Base-by-base conservation (phyloP, 2,113 vertebrate species). In the Eudyptes chrysolophus region DNA sequence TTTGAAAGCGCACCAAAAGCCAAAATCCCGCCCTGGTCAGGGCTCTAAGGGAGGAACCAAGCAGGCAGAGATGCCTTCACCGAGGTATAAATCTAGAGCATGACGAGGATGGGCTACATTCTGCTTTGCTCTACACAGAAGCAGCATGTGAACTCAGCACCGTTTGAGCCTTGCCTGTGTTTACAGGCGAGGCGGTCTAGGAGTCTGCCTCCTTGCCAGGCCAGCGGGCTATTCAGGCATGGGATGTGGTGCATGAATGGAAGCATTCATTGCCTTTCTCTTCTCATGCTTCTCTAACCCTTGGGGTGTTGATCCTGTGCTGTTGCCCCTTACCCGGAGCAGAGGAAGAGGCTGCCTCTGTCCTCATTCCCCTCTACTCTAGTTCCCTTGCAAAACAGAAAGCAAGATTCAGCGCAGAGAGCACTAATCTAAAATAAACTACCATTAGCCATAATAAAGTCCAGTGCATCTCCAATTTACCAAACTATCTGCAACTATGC, bases 381-480 rank as follows among this genome's bases (percentile, higher is more conserved):
- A 78, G 57, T 64, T 80, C 14, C 69, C 30, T 69, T 30, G 51
- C 7, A 66, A 46, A 81, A 51, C 36, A 82, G 24, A 92, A n/a
- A 68, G 40, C 46, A 34, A 72, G 44, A 79, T 68, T 57, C 70
- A 44, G 46, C 2, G 10, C 42, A 42, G 54, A 52, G 57, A 54
- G 14, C 48, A 26, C 22, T 52, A 25, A 62, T 44, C 36, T 68
- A 55, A 94, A 66, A 79, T 62, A 84, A 96, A 87, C 40, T 27
- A 38, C 38, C 8, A 32, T 80, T 88, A 97, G 96, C 87, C 97
- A 96, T 96, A 98, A 98, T 38, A 97, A 64, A 96, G 84, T 9
- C 54, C 40, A 52, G 24, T 15, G 11, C 91, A 9, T 75, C 42
- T 85, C 65, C 68, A 70, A 18, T 60, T 92, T 84, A 89, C 60